Base-by-base conservation (phyloP, 2,888 invertebrate genomes). In the Coelopa pilipes region DNA sequence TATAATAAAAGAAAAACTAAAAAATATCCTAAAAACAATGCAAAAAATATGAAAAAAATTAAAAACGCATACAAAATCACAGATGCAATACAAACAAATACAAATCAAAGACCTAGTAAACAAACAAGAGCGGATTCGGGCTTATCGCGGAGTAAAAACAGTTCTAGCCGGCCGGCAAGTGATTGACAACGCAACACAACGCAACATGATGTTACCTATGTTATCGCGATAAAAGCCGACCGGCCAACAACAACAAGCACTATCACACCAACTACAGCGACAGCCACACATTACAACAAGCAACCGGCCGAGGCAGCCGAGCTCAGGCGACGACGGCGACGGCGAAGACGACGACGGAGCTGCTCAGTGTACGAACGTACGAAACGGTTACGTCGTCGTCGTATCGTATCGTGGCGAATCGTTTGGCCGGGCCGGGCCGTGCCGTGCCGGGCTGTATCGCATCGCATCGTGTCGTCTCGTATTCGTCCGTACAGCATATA, bases 401-500 rank as follows among this genome's bases (percentile, higher is more conserved):
- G 73, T 62, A 45, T 34, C 62, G 24, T 34, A 34, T 53, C 53
- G 60, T 60, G 24, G 19, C 60, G 17, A 21, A 13, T 59, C 21
- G 59, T 59, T 34, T 34, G 34, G 34, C 34, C 7, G 34, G 2
- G 7, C 7, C 34, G 34, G n/a, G n/a, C n/a, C n/a, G n/a, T n/a
- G n/a, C n/a, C n/a, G n/a, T n/a, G 34, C 34, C 7, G 34, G 2
- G 7, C 7, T 7, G 34, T 7, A 34, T 34, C 34, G 34, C 34
- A 34, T 34, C 34, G 34, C 34, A 34, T 34, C 34, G 60, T 50
- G 60, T 72, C 75, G 73, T 70, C 63, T 72, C 76, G 74, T 57
- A 72, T 74, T 80, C 83, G 83, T 55, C 34, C 68, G 46, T n/a
- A 24, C 57, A 57, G 81, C 82, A 82, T 82, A 82, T 82, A 80